Percentiles rank a stretch among this genome's conserved stretches.
phyloP scores from a whole-genome alignment of 2,888 invertebrate genomes.

The Mycalesis mineus region DNA sequence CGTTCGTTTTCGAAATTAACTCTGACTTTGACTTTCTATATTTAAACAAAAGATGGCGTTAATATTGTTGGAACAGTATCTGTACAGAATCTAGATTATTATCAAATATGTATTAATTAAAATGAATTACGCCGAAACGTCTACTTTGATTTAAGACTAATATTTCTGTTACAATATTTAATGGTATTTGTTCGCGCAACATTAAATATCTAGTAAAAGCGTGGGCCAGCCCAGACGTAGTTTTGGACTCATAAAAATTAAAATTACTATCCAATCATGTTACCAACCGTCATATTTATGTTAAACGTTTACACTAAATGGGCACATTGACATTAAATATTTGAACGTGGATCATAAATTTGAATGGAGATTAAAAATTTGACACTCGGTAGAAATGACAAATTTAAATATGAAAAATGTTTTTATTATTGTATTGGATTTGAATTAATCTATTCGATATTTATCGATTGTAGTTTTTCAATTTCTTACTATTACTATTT shows the following conservation, averaged over 20 bases:
- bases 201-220: background rate
- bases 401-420: background rate
- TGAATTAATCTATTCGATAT: background rate
- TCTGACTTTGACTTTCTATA: background rate
- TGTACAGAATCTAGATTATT: no score
- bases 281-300: conserved; percentile 12
- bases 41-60: no score
- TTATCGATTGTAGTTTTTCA: background rate
- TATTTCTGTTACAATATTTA: background rate
- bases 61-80: no score
- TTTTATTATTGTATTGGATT: background rate
- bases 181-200: background rate
- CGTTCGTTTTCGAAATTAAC: background rate
- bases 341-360: conserved; percentile 13
- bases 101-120: no score
- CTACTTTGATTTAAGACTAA: background rate
- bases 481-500: no score
- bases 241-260: conserved; percentile 6
- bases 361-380: conserved; percentile 2
- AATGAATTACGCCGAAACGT: background rate
- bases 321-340: conserved; percentile 17
- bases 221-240: background rate
- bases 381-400: background rate
- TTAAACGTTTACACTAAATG: conserved; percentile 12
- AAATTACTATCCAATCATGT: conserved; percentile 11